Evolutionary conservation across 2,888 invertebrate species (phyloP).

Genomic region (Xanthia togata): DNA sequence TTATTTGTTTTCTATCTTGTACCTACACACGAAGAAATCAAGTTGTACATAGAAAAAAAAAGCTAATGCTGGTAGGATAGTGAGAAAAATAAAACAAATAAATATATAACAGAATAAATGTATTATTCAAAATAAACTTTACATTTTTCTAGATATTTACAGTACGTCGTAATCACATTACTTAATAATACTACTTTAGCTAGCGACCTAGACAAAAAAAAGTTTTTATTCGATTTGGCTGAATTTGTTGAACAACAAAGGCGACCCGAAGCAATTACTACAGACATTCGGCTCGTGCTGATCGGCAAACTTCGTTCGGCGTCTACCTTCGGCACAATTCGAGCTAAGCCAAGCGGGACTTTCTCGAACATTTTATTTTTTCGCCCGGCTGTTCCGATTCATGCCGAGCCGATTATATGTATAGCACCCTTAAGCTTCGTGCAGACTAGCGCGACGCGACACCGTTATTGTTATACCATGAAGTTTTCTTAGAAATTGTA

Average conservation of each 20-base stretch:
- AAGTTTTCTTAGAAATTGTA: too few species aligned
- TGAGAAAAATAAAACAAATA: constrained; percentile 46
- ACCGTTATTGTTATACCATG: too few species aligned
- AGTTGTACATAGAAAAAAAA: constrained; percentile 24
- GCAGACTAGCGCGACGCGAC: too few species aligned
- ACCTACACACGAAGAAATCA: too few species aligned
- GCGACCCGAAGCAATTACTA: neutral
- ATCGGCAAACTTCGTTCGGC: too few species aligned
- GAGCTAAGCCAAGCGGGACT: neutral
- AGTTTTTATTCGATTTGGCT: too few species aligned
- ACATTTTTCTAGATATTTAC: constrained; percentile 45
- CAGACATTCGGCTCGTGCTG: neutral
- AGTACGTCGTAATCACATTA: constrained; percentile 58
- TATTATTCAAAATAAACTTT: constrained; percentile 61
- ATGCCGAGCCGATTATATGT: neutral
- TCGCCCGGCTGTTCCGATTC: too few species aligned
- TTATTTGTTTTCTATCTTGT: neutral
- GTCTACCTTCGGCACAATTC: neutral
- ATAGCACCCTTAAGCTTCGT: neutral
- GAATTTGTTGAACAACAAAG: neutral
- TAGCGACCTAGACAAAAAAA: constrained; percentile 37
- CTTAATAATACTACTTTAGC: constrained; percentile 59
- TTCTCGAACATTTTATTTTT: neutral
- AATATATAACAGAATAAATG: constrained; percentile 58
- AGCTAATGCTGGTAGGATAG: too few species aligned